phyloP scores from a whole-genome alignment of 2,888 invertebrate species.

The Epistrophe eligans region DNA sequence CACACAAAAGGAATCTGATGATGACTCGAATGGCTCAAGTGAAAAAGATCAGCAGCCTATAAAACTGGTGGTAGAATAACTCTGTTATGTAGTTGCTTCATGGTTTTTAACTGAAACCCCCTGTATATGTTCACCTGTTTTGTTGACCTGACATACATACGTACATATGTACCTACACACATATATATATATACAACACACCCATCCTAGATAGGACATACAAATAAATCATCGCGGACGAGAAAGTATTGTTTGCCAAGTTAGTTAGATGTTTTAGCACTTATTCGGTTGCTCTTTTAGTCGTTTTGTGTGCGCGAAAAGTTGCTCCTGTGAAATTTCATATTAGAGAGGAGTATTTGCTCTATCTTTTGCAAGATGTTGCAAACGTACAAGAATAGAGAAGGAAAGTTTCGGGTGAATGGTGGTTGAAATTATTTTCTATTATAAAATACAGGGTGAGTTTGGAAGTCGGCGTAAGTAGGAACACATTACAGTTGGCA shows the following conservation, averaged over 20 bases:
- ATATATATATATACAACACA: neutral
- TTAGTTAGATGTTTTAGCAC: slow-evolving; percentile 69
- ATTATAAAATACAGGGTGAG: slow-evolving; percentile 8
- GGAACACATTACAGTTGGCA: slow-evolving; percentile 42
- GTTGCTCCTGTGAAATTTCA: slow-evolving; percentile 41
- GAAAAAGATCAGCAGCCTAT: no score
- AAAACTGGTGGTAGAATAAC: no score
- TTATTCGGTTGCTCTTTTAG: slow-evolving; percentile 66
- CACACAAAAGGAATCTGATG: no score
- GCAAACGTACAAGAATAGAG: slow-evolving; percentile 20
- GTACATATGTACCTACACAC: slow-evolving; percentile 6
- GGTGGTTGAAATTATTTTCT: slow-evolving; percentile 19
- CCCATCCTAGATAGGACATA: slow-evolving; percentile 53
- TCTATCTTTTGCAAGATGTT: slow-evolving; percentile 32
- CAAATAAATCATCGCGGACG: slow-evolving; percentile 65
- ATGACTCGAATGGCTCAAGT: no score
- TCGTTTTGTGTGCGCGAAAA: slow-evolving; percentile 50
- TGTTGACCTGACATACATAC: slow-evolving; percentile 24
- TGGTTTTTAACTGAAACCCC: neutral
- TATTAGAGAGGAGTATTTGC: slow-evolving; percentile 2
- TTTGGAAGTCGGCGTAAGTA: slow-evolving; percentile 27
- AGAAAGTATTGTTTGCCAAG: slow-evolving; percentile 68
- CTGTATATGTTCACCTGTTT: slow-evolving; percentile 28
- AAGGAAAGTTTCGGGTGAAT: slow-evolving; percentile 44
- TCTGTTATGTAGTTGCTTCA: no score